Evolutionary conservation across 35 echinoderm and acorn worm genomes (phyloP).

Genomic region (Patiria miniata): DNA sequence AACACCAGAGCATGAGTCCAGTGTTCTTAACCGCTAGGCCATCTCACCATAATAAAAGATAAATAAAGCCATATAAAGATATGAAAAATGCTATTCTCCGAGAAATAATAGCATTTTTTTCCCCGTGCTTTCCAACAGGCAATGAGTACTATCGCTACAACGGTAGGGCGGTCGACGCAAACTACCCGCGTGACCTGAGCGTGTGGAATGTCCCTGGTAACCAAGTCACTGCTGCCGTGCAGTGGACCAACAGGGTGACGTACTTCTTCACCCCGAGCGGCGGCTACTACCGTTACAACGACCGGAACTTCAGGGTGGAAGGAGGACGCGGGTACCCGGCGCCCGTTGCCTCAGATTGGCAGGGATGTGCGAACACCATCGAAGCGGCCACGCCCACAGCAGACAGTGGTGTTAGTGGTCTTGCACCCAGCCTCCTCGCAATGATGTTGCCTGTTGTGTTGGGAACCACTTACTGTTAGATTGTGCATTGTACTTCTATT

Average conservation of each 20-base stretch:
- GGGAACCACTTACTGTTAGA: background rate
- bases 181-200: conserved; percentile 70
- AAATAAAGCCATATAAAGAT: no score
- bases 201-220: conserved; percentile 74
- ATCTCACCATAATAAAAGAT: no score
- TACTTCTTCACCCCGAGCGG: conserved; percentile 66
- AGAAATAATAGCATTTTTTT: background rate
- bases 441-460: background rate
- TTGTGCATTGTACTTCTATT: background rate
- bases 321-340: conserved; percentile 39
- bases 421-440: background rate
- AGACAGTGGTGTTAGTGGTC: background rate
- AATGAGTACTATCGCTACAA: conserved; percentile 72
- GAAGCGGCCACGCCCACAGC: background rate
- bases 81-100: no score
- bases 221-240: conserved; percentile 59
- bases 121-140: conserved; percentile 35
- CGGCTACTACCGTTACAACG: conserved; percentile 67
- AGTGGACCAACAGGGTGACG: conserved; percentile 67
- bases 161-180: conserved; percentile 5
- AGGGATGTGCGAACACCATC: conserved; percentile 46
- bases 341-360: conserved; percentile 35
- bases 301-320: conserved; percentile 50
- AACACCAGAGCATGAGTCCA: no score
- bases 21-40: no score